phyloP scores from a whole-genome alignment of 2,888 invertebrate species.

The Anoplius nigerrimus region DNA sequence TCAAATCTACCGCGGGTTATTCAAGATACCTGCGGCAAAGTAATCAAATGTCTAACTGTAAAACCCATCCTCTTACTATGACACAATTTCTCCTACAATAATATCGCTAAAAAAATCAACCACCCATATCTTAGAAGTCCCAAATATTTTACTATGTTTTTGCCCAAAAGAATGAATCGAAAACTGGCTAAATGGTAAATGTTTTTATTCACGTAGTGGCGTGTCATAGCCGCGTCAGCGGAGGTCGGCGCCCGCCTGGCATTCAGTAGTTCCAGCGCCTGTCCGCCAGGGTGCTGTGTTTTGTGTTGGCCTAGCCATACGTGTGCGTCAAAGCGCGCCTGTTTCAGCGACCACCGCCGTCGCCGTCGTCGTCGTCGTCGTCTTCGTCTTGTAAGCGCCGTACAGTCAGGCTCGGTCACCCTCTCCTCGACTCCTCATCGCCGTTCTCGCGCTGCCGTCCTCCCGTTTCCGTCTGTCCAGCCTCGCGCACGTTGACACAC shows the following conservation, averaged over 20 bases:
- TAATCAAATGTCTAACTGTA: neutral
- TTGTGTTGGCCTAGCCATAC: slow-evolving; percentile 30
- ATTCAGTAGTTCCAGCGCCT: slow-evolving; percentile 44
- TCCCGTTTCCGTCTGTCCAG: slow-evolving; percentile 20
- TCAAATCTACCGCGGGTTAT: neutral
- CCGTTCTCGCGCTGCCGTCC: slow-evolving; percentile 50
- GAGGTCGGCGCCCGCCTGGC: slow-evolving; percentile 65
- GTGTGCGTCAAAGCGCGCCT: slow-evolving; percentile 43
- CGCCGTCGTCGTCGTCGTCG: slow-evolving; percentile 26
- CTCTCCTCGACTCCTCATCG: slow-evolving; percentile 40
- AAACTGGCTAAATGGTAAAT: too few relatives aligned
- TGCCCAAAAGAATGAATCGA: neutral
- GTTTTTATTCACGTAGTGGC: slow-evolving; percentile 50
- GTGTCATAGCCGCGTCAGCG: slow-evolving; percentile 68
- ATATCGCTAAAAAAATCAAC: too few relatives aligned
- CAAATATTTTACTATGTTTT: too few relatives aligned
- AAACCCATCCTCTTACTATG: too few relatives aligned
- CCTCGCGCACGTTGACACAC: slow-evolving; percentile 35
- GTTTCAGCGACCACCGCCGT: slow-evolving; percentile 44
- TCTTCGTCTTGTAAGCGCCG: slow-evolving; percentile 27
- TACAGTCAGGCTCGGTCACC: slow-evolving; percentile 28
- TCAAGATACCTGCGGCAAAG: slow-evolving; percentile 1
- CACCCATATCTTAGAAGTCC: too few relatives aligned
- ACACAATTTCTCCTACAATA: too few relatives aligned
- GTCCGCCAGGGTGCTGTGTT: slow-evolving; percentile 51